Percentiles rank a stretch among this genome's conserved stretches.
phyloP scores from a whole-genome alignment of 2,888 invertebrate species.

The Teleiodes luculella region DNA sequence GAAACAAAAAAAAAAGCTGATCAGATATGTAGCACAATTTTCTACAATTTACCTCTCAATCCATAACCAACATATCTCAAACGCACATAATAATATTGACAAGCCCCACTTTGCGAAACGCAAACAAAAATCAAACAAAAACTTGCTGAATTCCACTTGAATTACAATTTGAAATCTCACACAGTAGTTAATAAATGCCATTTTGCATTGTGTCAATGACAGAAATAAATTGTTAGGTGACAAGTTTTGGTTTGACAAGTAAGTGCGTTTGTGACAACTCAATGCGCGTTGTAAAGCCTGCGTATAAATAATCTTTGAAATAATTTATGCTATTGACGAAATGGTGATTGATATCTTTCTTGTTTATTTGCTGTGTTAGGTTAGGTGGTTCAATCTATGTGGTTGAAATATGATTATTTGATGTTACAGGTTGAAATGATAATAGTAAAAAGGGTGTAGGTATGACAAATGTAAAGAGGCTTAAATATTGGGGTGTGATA shows the following conservation, averaged over 20 bases:
- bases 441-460: too few relatives aligned
- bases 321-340: constrained; percentile 13
- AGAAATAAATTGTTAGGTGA: constrained; percentile 4
- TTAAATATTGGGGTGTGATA: too few relatives aligned
- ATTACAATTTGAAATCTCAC: constrained; percentile 1
- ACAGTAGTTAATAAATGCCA: background rate
- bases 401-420: too few relatives aligned
- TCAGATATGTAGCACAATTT: too few relatives aligned
- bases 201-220: background rate
- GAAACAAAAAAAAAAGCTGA: too few relatives aligned
- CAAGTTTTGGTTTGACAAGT: constrained; percentile 27
- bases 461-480: too few relatives aligned
- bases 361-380: too few relatives aligned
- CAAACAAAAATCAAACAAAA: background rate
- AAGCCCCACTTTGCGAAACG: background rate
- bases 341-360: background rate
- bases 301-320: constrained; percentile 21
- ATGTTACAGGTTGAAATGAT: too few relatives aligned
- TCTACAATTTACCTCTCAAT: background rate
- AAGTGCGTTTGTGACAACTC: constrained; percentile 34
- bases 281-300: constrained; percentile 22
- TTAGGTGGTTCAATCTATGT: too few relatives aligned
- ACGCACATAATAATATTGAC: background rate
- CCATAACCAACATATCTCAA: background rate
- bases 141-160: background rate